phyloP scores from a whole-genome alignment of 2,797 vertebrate species.

The Prionace glauca region DNA sequence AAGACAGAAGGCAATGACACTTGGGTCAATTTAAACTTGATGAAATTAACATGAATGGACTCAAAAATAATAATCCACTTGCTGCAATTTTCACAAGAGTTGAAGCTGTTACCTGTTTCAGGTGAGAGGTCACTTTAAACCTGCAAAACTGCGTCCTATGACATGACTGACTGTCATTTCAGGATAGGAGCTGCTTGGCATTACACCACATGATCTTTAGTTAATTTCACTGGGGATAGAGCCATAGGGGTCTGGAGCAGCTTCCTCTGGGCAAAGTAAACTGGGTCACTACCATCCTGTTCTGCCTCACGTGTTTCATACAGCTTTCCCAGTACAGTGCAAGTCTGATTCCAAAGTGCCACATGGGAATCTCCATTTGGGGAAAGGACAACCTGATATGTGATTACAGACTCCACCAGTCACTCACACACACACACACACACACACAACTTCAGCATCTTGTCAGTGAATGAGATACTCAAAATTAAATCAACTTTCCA shows the following conservation, averaged over 20 bases:
- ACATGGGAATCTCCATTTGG: not conserved
- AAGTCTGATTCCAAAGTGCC: not conserved
- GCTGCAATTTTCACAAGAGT: no score
- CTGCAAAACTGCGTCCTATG: no score
- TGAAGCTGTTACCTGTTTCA: no score
- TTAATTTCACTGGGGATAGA: not conserved
- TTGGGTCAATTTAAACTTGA: not conserved
- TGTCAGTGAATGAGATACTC: not conserved
- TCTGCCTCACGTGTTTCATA: not conserved
- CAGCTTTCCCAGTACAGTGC: not conserved
- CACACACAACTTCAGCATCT: not conserved
- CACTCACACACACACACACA: no score
- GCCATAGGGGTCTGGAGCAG: not conserved
- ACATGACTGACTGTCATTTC: no score
- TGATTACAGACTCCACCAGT: not conserved
- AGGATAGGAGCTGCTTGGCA: no score
- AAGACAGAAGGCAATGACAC: not conserved
- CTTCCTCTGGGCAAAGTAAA: not conserved
- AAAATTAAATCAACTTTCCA: not conserved
- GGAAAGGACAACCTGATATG: not conserved
- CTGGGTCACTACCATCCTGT: not conserved
- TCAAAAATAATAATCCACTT: no score
- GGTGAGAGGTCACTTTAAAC: no score
- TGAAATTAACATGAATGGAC: no score
- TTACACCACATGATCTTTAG: not conserved